Evolutionary conservation across 2,888 invertebrate species (phyloP).

Genomic region (Plebejus argus): DNA sequence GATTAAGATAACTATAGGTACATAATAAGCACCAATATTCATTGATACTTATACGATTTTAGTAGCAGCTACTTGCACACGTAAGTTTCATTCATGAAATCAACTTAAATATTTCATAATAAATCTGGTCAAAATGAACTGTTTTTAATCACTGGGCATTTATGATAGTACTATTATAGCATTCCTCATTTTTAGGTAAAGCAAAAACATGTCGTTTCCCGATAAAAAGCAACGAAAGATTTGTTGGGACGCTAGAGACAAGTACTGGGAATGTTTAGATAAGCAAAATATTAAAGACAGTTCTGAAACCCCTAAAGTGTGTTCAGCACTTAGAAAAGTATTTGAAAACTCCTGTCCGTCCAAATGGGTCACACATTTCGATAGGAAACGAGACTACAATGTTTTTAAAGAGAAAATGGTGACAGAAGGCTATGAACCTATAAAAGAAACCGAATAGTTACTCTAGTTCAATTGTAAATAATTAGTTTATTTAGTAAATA

Average conservation of each 20-base stretch:
- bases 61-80: not conserved
- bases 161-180: slow-evolving; percentile 37
- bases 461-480: slow-evolving; percentile 62
- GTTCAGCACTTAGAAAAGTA: slow-evolving; percentile 85
- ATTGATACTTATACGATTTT: not conserved
- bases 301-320: slow-evolving; percentile 77
- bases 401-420: slow-evolving; percentile 94
- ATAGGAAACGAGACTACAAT: slow-evolving; percentile 92
- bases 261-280: slow-evolving; percentile 95
- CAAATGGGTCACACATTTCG: slow-evolving; percentile 97
- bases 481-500: slow-evolving; percentile 65
- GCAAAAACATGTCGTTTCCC: slow-evolving; percentile 87
- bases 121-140: slow-evolving; percentile 27
- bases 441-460: slow-evolving; percentile 72
- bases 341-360: slow-evolving; percentile 90
- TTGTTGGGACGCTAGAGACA: slow-evolving; percentile 93
- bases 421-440: slow-evolving; percentile 91
- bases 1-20: slow-evolving; percentile 20
- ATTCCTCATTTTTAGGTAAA: slow-evolving; percentile 64
- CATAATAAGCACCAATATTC: not conserved
- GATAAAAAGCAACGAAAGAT: slow-evolving; percentile 87
- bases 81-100: slow-evolving; percentile 20
- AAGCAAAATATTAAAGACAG: slow-evolving; percentile 82
- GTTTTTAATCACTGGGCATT: slow-evolving; percentile 34
- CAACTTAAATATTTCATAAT: not conserved